phyloP scores from a whole-genome alignment of 2,113 vertebrate genomes.

The Uropsilus gracilis region DNA sequence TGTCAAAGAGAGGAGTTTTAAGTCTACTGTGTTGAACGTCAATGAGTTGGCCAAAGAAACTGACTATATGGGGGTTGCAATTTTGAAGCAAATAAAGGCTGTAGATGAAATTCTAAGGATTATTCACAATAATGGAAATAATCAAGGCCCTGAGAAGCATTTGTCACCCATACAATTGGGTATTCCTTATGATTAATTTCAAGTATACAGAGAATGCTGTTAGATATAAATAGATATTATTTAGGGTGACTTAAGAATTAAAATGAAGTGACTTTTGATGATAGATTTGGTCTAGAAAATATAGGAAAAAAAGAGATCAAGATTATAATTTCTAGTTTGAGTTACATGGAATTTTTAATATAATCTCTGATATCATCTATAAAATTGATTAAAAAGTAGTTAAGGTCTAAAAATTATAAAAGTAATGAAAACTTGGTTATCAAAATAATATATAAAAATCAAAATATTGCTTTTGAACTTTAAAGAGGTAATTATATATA shows the following conservation, averaged over 20 bases:
- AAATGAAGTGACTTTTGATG: neutral
- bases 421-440: neutral
- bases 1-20: neutral
- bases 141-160: neutral
- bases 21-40: neutral
- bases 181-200: neutral
- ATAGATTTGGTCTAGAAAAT: neutral
- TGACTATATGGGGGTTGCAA: neutral
- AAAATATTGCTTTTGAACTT: neutral
- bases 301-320: neutral
- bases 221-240: neutral
- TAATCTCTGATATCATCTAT: neutral
- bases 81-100: neutral
- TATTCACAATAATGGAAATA: neutral
- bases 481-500: neutral
- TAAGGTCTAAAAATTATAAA: neutral
- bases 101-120: neutral
- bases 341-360: neutral
- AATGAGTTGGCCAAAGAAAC: neutral
- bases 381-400: neutral
- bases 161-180: neutral
- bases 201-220: neutral
- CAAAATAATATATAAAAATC: neutral
- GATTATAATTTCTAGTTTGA: slow-evolving; percentile 2
- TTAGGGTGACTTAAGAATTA: neutral